Evolutionary conservation across 2,888 invertebrate genomes (phyloP).

Genomic region (Drosophila testacea): DNA sequence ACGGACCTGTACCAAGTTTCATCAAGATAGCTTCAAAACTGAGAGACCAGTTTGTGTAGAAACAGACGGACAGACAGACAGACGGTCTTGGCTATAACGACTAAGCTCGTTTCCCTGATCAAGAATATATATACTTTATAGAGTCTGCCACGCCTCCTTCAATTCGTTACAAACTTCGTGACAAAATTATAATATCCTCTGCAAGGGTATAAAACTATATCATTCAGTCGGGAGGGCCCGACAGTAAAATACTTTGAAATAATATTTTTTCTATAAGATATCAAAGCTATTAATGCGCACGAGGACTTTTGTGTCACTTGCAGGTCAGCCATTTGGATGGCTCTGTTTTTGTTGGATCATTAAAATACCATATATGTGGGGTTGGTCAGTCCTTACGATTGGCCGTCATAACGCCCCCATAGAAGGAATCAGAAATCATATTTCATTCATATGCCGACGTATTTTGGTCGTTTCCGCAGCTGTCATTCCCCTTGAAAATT

Average conservation of each 20-base stretch:
- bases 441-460: constrained; percentile 56
- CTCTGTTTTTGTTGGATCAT: constrained; percentile 46
- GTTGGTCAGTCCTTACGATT: constrained; percentile 48
- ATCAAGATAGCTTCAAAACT: no score
- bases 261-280: background rate
- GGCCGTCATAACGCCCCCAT: constrained; percentile 43
- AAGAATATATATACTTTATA: no score
- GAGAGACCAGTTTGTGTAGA: no score
- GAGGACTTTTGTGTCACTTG: constrained; percentile 4
- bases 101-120: no score
- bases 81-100: no score
- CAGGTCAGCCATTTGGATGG: constrained; percentile 14
- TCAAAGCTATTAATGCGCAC: background rate
- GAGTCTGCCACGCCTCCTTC: no score
- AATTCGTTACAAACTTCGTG: no score
- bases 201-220: no score
- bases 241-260: background rate
- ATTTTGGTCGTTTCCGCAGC: constrained; percentile 36
- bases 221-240: no score
- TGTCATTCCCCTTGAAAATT: constrained; percentile 48
- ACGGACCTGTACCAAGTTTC: no score
- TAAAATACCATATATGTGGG: constrained; percentile 24
- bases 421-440: constrained; percentile 55
- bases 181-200: no score
- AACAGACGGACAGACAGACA: no score